A percentile compares a stretch with the other conserved stretches of the same genome.
Conservation (phyloP, 1,140 invertebrate genomes). For the Hyles euphorbiae region DNA sequence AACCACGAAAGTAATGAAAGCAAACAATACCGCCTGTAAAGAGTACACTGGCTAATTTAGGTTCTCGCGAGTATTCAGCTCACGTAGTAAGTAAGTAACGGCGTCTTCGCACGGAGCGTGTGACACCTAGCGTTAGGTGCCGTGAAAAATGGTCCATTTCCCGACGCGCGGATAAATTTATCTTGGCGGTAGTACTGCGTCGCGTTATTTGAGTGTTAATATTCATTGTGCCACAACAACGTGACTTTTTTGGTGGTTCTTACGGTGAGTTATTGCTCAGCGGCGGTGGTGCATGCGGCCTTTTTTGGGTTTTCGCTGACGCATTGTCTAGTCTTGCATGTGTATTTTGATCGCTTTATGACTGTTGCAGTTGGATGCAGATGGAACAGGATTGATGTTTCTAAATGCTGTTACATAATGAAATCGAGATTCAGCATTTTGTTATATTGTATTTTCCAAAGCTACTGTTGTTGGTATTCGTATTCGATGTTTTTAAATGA, state of each 20-base stretch:
- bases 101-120: constrained; percentile 61
- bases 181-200: constrained; percentile 61
- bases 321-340: too few species aligned
- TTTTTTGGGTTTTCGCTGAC: too few species aligned
- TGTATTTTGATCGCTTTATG: too few species aligned
- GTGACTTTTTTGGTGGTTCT: constrained; percentile 38
- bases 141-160: constrained; percentile 72
- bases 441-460: too few species aligned
- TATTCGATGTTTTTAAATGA: too few species aligned
- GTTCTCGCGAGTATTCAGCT: constrained; percentile 49
- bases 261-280: constrained; percentile 7
- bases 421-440: too few species aligned
- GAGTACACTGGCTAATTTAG: constrained; percentile 61
- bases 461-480: too few species aligned
- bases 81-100: constrained; percentile 70
- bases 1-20: constrained; percentile 31
- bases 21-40: constrained; percentile 49
- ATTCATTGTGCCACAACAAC: constrained; percentile 66
- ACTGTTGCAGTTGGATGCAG: too few species aligned
- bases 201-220: constrained; percentile 68
- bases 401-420: too few species aligned
- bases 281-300: neutral
- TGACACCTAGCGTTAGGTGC: constrained; percentile 73
- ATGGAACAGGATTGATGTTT: too few species aligned
- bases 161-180: constrained; percentile 68